Percentiles rank a stretch among this genome's conserved stretches.
Evolutionary conservation across 2,888 invertebrate species (phyloP).

Genomic region (Pilophorus perplexus): DNA sequence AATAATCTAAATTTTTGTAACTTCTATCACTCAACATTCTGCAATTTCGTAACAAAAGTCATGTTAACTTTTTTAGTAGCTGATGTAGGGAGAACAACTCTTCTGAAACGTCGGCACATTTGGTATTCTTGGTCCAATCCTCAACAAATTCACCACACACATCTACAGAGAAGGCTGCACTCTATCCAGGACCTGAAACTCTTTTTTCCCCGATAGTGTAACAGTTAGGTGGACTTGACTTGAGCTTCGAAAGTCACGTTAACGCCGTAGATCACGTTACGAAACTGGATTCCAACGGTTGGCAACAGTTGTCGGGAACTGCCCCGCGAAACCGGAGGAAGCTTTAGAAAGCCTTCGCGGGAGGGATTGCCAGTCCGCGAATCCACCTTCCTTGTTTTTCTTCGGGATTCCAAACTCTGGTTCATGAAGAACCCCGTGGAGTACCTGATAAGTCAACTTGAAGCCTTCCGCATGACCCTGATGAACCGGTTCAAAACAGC

Average conservation of each 20-base stretch:
- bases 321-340: neutral
- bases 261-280: slow-evolving; percentile 10
- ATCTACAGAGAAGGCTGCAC: no score
- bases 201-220: slow-evolving; percentile 1
- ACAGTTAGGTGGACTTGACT: slow-evolving; percentile 16
- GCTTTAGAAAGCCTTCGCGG: slow-evolving; percentile 7
- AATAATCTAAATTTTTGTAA: no score
- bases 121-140: no score
- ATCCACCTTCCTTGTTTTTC: neutral
- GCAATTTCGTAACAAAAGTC: no score
- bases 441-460: neutral
- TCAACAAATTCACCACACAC: no score
- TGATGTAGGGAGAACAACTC: no score
- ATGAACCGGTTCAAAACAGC: slow-evolving; percentile 5
- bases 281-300: slow-evolving; percentile 13
- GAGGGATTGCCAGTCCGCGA: neutral
- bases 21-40: no score
- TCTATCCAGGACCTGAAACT: no score
- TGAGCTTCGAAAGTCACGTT: no score
- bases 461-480: slow-evolving; percentile 3
- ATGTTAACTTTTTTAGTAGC: no score
- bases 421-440: neutral
- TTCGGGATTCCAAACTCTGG: no score
- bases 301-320: slow-evolving; percentile 8
- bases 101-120: no score